These are phyloP conservation scores for Eurosta solidaginis DNA, from an alignment of 1,140 invertebrate genomes.

Conservation along the genomic window DNA sequence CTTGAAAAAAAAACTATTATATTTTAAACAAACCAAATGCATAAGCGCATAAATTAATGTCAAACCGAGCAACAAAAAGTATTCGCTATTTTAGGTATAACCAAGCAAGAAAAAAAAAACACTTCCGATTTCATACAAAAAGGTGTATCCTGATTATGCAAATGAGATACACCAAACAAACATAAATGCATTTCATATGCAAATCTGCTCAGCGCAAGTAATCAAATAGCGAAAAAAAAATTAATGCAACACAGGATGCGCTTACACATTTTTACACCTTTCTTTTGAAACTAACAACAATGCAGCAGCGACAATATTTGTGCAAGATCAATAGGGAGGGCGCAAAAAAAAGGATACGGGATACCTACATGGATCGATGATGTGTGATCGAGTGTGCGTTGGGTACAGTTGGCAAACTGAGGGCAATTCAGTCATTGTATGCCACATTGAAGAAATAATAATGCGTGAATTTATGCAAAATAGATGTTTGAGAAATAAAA, in stretches of 20 bases:
- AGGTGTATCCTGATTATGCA: constrained; percentile 47
- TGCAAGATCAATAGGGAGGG: constrained; percentile 1
- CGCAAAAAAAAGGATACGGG: not conserved
- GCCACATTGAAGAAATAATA: constrained; percentile 7
- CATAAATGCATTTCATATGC: constrained; percentile 50
- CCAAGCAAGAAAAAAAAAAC: not conserved
- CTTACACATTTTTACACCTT: constrained; percentile 57
- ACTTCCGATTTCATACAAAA: constrained; percentile 5
- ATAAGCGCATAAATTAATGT: constrained; percentile 23
- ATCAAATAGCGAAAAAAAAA: constrained; percentile 36
- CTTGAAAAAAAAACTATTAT: not conserved
- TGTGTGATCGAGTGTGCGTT: not conserved
- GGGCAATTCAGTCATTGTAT: not conserved
- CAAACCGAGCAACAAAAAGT: not conserved
- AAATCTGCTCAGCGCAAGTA: constrained; percentile 38
- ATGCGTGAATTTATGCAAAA: constrained; percentile 24
- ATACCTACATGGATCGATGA: not conserved
- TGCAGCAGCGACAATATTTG: constrained; percentile 36
- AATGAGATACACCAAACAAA: constrained; percentile 36
- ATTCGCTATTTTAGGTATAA: not conserved
- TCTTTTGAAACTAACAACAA: constrained; percentile 38
- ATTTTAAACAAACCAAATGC: not conserved
- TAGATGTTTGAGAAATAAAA: not conserved
- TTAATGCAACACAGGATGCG: constrained; percentile 46
- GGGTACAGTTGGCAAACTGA: not conserved